Evolutionary conservation across 30 jellyfish, hydroid and myxozoan species (phyloP).

Genomic region (Hydractinia echinata): DNA sequence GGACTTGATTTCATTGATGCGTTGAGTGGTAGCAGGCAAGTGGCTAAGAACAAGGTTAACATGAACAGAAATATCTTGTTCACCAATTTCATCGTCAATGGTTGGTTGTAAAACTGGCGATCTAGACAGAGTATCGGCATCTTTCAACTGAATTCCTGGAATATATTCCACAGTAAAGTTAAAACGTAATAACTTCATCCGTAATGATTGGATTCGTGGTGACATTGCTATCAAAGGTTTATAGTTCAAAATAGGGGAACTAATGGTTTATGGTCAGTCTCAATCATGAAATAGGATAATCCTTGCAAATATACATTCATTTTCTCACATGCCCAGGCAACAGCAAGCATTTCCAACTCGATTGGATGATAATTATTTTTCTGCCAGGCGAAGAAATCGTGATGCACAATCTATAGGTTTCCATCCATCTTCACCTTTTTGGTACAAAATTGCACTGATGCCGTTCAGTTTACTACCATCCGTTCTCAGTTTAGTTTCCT

Average conservation of each 20-base stretch:
- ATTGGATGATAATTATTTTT: constrained; percentile 20
- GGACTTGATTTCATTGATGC: too few species aligned
- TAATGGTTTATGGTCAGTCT: constrained; percentile 38
- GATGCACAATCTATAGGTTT: constrained; percentile 45
- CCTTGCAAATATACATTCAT: constrained; percentile 24
- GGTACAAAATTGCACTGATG: constrained; percentile 37
- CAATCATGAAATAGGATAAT: background rate
- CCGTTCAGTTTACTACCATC: constrained; percentile 46
- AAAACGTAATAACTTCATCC: constrained; percentile 37
- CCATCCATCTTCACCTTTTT: constrained; percentile 35
- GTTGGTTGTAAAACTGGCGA: constrained; percentile 6
- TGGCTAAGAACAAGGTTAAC: too few species aligned
- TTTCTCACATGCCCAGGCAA: constrained; percentile 19
- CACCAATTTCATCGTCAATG: constrained; percentile 26
- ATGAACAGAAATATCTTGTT: too few species aligned
- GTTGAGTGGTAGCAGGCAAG: too few species aligned
- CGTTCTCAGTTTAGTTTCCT: constrained; percentile 32
- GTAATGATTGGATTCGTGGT: constrained; percentile 32
- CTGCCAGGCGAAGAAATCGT: constrained; percentile 36
- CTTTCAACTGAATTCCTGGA: too few species aligned
- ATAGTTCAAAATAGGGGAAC: constrained; percentile 30
- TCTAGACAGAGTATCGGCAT: constrained; percentile 23
- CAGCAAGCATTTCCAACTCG: background rate
- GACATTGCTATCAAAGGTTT: constrained; percentile 25
- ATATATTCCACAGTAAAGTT: too few species aligned